Conservation (phyloP, 2,797 vertebrate species). For the Aeoliscus strigatus region DNA sequence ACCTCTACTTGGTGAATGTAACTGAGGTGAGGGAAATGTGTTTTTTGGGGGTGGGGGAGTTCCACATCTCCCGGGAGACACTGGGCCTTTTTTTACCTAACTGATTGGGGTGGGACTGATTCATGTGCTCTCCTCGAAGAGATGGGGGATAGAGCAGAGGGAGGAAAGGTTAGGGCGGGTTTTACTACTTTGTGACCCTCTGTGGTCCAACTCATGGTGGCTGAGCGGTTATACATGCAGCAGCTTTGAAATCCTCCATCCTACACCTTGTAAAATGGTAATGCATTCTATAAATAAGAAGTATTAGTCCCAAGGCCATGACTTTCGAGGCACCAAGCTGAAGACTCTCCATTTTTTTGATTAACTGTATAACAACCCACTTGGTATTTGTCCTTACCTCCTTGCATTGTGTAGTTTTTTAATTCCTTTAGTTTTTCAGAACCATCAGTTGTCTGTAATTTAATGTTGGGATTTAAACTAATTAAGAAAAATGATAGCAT, state of each 20-base stretch:
- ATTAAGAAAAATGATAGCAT: conserved; percentile 6
- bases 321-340: conserved; percentile 10
- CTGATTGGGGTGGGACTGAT: conserved; percentile 30
- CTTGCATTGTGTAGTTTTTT: neutral
- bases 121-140: conserved; percentile 20
- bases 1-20: no score
- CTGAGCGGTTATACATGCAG: conserved; percentile 26
- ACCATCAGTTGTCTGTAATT: conserved; percentile 6
- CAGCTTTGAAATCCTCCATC: conserved; percentile 28
- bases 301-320: conserved; percentile 24
- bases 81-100: conserved; percentile 15
- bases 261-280: conserved; percentile 41
- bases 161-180: conserved; percentile 1
- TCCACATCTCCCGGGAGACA: conserved; percentile 18
- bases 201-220: conserved; percentile 15
- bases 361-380: conserved; percentile 18
- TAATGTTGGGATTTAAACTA: conserved; percentile 2
- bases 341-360: conserved; percentile 21
- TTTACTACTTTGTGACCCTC: conserved; percentile 23
- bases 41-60: no score
- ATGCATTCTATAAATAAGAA: conserved; percentile 42
- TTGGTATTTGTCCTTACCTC: neutral
- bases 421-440: conserved; percentile 14
- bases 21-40: no score
- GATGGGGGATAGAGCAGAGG: conserved; percentile 1